Evolutionary conservation across 2,113 vertebrate genomes (phyloP).

Genomic region (Eptesicus fuscus): DNA sequence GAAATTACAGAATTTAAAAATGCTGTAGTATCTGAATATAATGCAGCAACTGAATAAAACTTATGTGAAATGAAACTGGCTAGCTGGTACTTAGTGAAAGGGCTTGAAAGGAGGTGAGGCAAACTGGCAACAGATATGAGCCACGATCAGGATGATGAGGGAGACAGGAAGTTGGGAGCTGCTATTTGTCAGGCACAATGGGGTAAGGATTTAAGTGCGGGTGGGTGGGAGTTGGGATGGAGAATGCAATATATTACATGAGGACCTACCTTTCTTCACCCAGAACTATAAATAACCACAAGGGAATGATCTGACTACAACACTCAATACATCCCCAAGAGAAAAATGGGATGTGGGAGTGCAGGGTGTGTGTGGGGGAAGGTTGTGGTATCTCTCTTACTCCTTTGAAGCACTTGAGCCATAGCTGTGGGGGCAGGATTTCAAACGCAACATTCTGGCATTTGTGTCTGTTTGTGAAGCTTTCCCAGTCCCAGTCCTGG

Average conservation of each 20-base stretch:
- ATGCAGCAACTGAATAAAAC: background rate
- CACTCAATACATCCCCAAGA: background rate
- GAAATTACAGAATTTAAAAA: slow-evolving; percentile 12
- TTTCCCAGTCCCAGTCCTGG: background rate
- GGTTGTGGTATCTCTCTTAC: background rate
- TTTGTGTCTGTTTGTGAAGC: background rate
- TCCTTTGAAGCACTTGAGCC: background rate
- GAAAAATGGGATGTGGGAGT: background rate
- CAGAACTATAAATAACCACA: background rate
- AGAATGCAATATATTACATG: background rate
- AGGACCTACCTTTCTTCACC: background rate
- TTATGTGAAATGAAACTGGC: background rate
- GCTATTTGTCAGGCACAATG: background rate
- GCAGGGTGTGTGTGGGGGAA: background rate
- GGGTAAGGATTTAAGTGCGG: background rate
- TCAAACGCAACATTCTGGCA: background rate
- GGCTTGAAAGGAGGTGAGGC: background rate
- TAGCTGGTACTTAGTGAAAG: background rate
- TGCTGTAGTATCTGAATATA: background rate
- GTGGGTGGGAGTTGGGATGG: background rate
- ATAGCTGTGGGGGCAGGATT: background rate
- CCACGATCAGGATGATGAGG: background rate
- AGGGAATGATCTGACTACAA: background rate
- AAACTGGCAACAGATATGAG: background rate
- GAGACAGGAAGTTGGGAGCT: background rate